These are phyloP conservation scores for Crypturellus tataupa DNA, from an alignment of 2,797 vertebrate genomes.

Conservation along the genomic window DNA sequence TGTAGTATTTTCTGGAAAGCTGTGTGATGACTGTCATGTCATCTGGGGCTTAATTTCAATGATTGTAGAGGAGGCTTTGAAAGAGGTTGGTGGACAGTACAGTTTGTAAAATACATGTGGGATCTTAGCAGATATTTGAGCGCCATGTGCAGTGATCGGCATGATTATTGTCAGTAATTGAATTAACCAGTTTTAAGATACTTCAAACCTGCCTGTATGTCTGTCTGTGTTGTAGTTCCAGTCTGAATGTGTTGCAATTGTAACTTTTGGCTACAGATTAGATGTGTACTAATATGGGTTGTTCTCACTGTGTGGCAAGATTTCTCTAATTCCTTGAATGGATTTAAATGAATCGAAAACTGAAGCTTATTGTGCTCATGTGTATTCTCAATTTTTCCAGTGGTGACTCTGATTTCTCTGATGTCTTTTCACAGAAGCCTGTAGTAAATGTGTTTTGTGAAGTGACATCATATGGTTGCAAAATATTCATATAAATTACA, in stretches of 20 bases:
- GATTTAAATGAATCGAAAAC: slow-evolving; percentile 14
- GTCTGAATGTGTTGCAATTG: background rate
- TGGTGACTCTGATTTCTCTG: background rate
- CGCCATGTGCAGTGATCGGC: background rate
- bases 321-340: slow-evolving; percentile 25
- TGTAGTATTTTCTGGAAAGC: background rate
- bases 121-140: background rate
- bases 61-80: background rate
- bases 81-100: background rate
- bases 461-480: background rate
- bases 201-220: background rate
- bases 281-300: background rate
- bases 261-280: background rate
- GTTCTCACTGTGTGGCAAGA: background rate
- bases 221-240: background rate
- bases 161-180: background rate
- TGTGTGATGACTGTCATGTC: background rate
- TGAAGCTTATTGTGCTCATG: slow-evolving; percentile 5
- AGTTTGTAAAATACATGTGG: background rate
- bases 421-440: background rate
- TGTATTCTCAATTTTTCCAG: background rate
- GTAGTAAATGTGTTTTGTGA: background rate
- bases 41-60: background rate
- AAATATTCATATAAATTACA: background rate
- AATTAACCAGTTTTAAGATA: background rate